These are phyloP conservation scores for Botia kubotai DNA, from an alignment of 2,797 vertebrate species.

Conservation along the genomic window DNA sequence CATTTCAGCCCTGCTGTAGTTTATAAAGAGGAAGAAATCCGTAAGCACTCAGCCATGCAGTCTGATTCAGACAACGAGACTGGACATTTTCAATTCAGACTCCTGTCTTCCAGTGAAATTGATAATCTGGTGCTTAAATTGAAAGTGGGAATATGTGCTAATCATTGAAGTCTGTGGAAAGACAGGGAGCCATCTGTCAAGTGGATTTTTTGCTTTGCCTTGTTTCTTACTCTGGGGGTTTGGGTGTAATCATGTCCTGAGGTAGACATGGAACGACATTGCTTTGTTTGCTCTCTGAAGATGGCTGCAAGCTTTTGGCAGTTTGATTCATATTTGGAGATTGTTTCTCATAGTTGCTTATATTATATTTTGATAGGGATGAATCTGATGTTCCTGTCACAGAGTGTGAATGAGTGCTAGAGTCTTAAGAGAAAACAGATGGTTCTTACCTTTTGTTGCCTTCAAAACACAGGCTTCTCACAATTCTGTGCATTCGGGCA, in stretches of 20 bases:
- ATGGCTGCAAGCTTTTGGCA: conserved; percentile 3
- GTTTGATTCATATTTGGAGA: conserved; percentile 21
- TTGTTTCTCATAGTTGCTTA: background rate
- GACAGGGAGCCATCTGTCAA: conserved; percentile 34
- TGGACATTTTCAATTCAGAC: conserved; percentile 34
- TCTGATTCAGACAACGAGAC: conserved; percentile 11
- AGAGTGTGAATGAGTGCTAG: conserved; percentile 9
- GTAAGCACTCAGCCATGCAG: conserved; percentile 3
- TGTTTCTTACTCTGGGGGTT: conserved; percentile 5
- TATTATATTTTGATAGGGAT: conserved; percentile 59
- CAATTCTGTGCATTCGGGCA: conserved; percentile 24
- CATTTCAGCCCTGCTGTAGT: conserved; percentile 3
- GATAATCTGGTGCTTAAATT: conserved; percentile 30
- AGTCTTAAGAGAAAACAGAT: conserved; percentile 52
- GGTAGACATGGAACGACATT: background rate
- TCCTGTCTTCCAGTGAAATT: conserved; percentile 36
- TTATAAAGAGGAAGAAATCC: conserved; percentile 10
- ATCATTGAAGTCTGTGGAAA: conserved; percentile 38
- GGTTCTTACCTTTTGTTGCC: conserved; percentile 37
- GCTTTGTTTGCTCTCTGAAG: background rate
- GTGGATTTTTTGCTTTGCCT: background rate
- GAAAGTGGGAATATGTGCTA: conserved; percentile 29
- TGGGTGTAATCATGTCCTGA: conserved; percentile 1
- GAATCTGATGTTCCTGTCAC: conserved; percentile 46
- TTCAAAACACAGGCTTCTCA: conserved; percentile 52